These are phyloP conservation scores for Phragmatobia fuliginosa DNA, from an alignment of 2,888 invertebrate genomes.

Conservation along the genomic window DNA sequence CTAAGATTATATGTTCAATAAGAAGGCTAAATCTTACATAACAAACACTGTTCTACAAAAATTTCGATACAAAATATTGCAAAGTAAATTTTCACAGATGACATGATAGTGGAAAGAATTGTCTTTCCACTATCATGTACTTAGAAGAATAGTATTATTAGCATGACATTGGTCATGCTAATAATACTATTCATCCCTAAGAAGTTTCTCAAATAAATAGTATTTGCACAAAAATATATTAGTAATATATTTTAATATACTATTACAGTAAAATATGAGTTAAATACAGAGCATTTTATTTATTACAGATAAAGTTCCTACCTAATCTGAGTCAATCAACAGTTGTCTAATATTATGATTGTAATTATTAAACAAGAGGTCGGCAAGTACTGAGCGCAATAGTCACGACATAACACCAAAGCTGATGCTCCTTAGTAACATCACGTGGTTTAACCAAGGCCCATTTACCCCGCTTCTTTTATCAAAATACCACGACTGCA, in stretches of 20 bases:
- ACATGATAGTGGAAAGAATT: neutral
- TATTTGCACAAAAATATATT: too few relatives aligned
- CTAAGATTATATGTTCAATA: neutral
- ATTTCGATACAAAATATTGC: neutral
- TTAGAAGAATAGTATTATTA: too few relatives aligned
- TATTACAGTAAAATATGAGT: too few relatives aligned
- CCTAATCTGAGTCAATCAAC: constrained; percentile 23
- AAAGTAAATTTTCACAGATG: neutral
- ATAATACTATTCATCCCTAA: too few relatives aligned
- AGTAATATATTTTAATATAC: too few relatives aligned
- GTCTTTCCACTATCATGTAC: too few relatives aligned
- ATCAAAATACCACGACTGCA: constrained; percentile 50
- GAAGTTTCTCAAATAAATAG: too few relatives aligned
- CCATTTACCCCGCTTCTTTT: constrained; percentile 37
- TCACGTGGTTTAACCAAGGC: constrained; percentile 42
- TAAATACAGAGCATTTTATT: neutral
- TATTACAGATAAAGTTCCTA: neutral
- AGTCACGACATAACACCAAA: constrained; percentile 53
- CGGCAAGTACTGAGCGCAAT: constrained; percentile 44
- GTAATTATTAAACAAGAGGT: constrained; percentile 25
- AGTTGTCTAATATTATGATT: constrained; percentile 42
- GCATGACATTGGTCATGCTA: too few relatives aligned
- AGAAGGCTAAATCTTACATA: neutral
- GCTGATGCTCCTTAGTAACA: constrained; percentile 36
- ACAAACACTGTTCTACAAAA: neutral